A percentile compares a stretch with the other conserved stretches of the same genome.
Evolutionary conservation across 1,140 invertebrate genomes (phyloP).

Genomic region (Diploscapter pachys): DNA sequence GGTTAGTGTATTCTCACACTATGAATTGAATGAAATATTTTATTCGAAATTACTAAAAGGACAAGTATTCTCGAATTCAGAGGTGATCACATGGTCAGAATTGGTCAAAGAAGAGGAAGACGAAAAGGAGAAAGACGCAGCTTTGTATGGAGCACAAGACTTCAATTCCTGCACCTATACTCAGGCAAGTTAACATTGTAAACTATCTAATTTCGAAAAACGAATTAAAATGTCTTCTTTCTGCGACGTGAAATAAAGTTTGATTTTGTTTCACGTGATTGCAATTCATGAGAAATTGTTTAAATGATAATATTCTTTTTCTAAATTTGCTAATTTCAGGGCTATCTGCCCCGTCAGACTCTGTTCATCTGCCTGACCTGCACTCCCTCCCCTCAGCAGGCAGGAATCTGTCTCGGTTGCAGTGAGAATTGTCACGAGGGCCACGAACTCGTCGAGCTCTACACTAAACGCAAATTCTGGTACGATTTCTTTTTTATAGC

Average conservation of each 20-base stretch:
- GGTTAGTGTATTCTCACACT: too few species aligned
- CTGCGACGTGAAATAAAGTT: too few species aligned
- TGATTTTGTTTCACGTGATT: too few species aligned
- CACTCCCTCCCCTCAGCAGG: constrained; percentile 65
- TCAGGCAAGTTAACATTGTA: background rate
- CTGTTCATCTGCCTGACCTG: constrained; percentile 92
- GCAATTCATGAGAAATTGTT: too few species aligned
- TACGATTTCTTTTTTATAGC: background rate
- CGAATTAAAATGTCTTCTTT: too few species aligned
- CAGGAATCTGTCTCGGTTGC: constrained; percentile 83
- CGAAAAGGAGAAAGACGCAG: background rate
- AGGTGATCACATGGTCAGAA: background rate
- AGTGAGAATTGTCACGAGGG: constrained; percentile 89
- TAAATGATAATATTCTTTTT: background rate
- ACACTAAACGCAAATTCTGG: constrained; percentile 85
- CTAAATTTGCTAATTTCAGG: constrained; percentile 64
- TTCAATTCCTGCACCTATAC: constrained; percentile 7
- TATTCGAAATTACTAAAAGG: too few species aligned
- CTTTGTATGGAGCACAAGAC: constrained; percentile 10
- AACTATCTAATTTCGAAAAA: too few species aligned
- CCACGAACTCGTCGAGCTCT: constrained; percentile 90
- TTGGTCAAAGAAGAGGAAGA: background rate
- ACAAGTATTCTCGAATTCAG: background rate
- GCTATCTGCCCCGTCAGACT: constrained; percentile 86
- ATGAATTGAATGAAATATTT: too few species aligned